Percentiles rank a stretch among this genome's conserved stretches.
Evolutionary conservation across 2,113 vertebrate genomes (phyloP).

Genomic region (Ammospiza caudacuta): DNA sequence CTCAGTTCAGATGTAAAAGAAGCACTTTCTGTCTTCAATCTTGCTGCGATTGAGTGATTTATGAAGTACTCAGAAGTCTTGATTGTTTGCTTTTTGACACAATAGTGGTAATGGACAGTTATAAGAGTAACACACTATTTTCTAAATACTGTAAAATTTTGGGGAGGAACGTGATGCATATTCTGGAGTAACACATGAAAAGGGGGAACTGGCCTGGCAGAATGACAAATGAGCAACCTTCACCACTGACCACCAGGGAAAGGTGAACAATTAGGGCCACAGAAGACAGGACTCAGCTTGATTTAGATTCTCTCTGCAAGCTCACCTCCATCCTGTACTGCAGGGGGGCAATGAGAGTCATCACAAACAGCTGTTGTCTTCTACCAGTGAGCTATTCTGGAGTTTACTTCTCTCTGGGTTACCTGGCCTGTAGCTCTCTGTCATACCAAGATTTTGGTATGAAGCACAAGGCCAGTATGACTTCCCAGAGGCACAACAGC

Average conservation of each 20-base stretch:
- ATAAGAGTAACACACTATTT: not conserved
- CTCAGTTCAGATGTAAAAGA: not conserved
- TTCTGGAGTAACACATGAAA: not conserved
- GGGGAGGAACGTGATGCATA: not conserved
- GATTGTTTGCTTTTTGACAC: not conserved
- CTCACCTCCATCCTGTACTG: not conserved
- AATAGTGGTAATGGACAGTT: not conserved
- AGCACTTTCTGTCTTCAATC: not conserved
- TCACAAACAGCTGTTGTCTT: not conserved
- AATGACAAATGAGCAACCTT: not conserved
- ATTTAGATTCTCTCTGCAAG: not conserved
- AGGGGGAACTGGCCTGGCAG: not conserved
- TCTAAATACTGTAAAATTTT: not conserved
- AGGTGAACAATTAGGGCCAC: not conserved
- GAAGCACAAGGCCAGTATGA: not conserved
- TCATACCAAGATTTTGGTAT: not conserved
- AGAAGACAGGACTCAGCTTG: not conserved
- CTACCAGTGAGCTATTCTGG: not conserved
- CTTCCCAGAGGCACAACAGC: not conserved
- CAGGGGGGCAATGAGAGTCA: accelerated
- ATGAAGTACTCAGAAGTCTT: not conserved
- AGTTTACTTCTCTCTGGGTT: not conserved
- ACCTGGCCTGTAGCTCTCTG: not conserved
- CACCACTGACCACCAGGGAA: not conserved
- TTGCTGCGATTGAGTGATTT: not conserved